Conservation (phyloP, 2,888 invertebrate species). For the Tromatobia lineatoria region DNA sequence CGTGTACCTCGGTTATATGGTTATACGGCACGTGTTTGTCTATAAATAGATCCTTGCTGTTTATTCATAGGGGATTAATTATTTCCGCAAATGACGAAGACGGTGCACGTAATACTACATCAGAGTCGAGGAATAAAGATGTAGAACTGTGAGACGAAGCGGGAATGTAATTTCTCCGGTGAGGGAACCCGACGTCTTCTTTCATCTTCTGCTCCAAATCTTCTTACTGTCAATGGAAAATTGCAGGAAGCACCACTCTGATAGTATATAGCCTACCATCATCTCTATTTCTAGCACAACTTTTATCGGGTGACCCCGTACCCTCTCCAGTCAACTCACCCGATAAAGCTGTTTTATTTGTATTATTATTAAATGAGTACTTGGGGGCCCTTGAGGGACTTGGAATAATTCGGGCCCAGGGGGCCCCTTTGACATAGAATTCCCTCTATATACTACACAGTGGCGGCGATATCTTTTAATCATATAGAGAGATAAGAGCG, state of each 20-base stretch:
- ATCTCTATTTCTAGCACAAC: neutral
- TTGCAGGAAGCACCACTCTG: neutral
- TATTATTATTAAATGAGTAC: too few relatives aligned
- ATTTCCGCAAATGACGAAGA: conserved; percentile 31
- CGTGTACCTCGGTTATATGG: neutral
- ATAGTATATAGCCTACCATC: neutral
- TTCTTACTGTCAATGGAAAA: conserved; percentile 15
- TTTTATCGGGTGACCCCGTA: conserved; percentile 5
- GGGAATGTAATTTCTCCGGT: conserved; percentile 20
- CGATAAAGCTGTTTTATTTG: too few relatives aligned
- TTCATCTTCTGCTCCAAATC: conserved; percentile 35
- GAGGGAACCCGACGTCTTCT: conserved; percentile 3
- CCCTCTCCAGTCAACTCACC: too few relatives aligned
- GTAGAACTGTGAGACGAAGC: conserved; percentile 6
- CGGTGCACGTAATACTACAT: neutral
- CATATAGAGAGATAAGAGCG: too few relatives aligned
- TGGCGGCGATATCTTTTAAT: too few relatives aligned
- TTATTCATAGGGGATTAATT: conserved; percentile 52
- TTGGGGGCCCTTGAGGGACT: too few relatives aligned
- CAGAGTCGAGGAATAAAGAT: conserved; percentile 3
- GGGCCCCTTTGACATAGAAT: too few relatives aligned
- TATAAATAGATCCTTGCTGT: conserved; percentile 42
- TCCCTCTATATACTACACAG: too few relatives aligned
- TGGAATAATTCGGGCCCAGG: too few relatives aligned
- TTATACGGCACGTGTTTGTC: neutral